A percentile compares a stretch with the other conserved stretches of the same genome.
Conservation (phyloP, 2,797 vertebrate genomes). For the Cottoperca gobio region DNA sequence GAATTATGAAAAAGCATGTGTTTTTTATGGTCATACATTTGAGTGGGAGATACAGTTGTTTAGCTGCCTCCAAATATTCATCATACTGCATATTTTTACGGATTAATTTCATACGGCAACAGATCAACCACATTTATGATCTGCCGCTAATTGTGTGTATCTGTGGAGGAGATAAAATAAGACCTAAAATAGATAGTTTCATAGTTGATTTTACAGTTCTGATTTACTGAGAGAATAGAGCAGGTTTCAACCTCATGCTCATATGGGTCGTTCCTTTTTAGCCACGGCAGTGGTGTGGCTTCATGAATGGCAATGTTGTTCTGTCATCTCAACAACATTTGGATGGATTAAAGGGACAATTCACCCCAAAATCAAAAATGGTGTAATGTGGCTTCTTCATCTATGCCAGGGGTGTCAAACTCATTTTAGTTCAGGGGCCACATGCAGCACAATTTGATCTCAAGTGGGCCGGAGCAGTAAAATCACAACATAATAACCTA, state of each 20-base stretch:
- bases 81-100: slow-evolving; percentile 25
- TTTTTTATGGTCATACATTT: slow-evolving; percentile 31
- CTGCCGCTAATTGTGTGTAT: background rate
- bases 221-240: background rate
- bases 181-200: background rate
- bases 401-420: too few relatives aligned
- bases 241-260: background rate
- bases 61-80: slow-evolving; percentile 28
- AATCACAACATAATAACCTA: too few relatives aligned
- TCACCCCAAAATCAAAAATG: too few relatives aligned
- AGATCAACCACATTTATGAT: slow-evolving; percentile 10
- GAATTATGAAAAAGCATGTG: slow-evolving; percentile 30
- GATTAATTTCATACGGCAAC: slow-evolving; percentile 15
- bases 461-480: too few relatives aligned
- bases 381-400: too few relatives aligned
- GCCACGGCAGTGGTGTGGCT: background rate
- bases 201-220: background rate
- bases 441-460: too few relatives aligned
- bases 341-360: too few relatives aligned
- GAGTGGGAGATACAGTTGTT: slow-evolving; percentile 39
- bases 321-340: background rate
- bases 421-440: too few relatives aligned
- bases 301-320: background rate
- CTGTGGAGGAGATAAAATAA: background rate
- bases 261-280: background rate